Evolutionary conservation across 1,140 invertebrate species (phyloP).

Genomic region (Geopemphigus sp.): DNA sequence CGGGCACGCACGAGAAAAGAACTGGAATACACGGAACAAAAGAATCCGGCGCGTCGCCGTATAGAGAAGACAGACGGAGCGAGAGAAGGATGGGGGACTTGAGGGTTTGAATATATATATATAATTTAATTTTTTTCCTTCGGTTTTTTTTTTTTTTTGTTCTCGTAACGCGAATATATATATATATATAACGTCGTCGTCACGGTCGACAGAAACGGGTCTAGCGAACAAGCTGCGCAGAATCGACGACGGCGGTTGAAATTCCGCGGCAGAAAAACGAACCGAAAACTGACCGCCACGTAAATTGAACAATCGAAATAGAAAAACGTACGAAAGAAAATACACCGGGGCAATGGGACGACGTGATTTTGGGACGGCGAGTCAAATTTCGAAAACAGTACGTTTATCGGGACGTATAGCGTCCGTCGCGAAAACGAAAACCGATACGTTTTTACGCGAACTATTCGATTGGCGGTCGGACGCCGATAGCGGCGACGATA

Average conservation of each 20-base stretch:
- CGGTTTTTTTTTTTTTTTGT: slow-evolving; percentile 4
- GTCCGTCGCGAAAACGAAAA: no score
- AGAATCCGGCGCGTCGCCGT: slow-evolving; percentile 28
- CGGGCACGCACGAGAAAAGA: neutral
- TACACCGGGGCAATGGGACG: neutral
- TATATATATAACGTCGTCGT: neutral
- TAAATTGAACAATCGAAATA: neutral
- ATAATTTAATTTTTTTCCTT: slow-evolving; percentile 10
- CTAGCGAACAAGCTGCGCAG: slow-evolving; percentile 8
- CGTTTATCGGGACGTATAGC: no score
- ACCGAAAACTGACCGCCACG: neutral
- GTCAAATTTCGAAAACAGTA: no score
- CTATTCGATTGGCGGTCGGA: no score
- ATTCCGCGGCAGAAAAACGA: slow-evolving; percentile 22
- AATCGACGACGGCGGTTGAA: neutral
- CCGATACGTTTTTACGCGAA: no score
- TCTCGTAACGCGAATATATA: neutral
- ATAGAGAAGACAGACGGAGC: neutral
- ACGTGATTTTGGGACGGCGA: no score
- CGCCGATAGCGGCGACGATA: no score
- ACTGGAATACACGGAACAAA: slow-evolving; percentile 37
- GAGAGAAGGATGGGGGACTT: neutral
- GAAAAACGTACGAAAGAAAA: neutral
- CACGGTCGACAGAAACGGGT: slow-evolving; percentile 28
- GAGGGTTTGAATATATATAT: slow-evolving; percentile 6